A percentile compares a stretch with the other conserved stretches of the same genome.
Evolutionary conservation across 2,797 vertebrate species (phyloP).

Genomic region (Psittacula derbiana): DNA sequence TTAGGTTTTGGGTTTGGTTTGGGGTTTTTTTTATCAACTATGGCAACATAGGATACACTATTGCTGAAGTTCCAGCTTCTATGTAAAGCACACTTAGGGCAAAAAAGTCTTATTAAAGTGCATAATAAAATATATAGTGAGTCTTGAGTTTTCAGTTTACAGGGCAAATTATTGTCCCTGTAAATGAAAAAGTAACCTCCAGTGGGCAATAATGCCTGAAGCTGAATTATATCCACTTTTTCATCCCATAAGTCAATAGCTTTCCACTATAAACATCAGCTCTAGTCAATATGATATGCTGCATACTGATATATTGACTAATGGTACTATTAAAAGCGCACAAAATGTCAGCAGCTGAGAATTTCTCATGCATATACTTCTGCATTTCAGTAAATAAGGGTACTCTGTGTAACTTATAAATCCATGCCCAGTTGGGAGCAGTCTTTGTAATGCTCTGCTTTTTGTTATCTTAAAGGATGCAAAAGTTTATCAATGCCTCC

Average conservation of each 20-base stretch:
- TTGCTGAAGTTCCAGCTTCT: not conserved
- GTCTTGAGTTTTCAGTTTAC: slow-evolving; percentile 60
- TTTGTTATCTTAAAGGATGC: not conserved
- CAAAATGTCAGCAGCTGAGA: slow-evolving; percentile 57
- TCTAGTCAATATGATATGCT: slow-evolving; percentile 68
- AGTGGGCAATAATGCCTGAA: slow-evolving; percentile 60
- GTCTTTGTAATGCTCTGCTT: not conserved
- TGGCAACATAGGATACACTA: not conserved
- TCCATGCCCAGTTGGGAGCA: not conserved
- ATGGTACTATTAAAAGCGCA: slow-evolving; percentile 65
- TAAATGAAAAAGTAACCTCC: slow-evolving; percentile 67
- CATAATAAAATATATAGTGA: slow-evolving; percentile 50
- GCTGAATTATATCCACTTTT: slow-evolving; percentile 68
- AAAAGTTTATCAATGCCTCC: not conserved
- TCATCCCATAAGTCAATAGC: slow-evolving; percentile 67
- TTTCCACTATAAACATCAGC: slow-evolving; percentile 69
- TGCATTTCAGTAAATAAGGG: slow-evolving; percentile 55
- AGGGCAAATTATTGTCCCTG: slow-evolving; percentile 64
- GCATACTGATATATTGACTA: slow-evolving; percentile 71
- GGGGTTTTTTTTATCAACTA: not conserved
- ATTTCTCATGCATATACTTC: slow-evolving; percentile 57
- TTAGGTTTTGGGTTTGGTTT: not conserved
- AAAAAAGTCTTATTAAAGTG: slow-evolving; percentile 41
- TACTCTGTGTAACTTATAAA: slow-evolving; percentile 28
- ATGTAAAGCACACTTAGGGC: not conserved